These are phyloP conservation scores for Hylyphantes graminicola DNA, from an alignment of 1,140 invertebrate species.

Conservation along the genomic window DNA sequence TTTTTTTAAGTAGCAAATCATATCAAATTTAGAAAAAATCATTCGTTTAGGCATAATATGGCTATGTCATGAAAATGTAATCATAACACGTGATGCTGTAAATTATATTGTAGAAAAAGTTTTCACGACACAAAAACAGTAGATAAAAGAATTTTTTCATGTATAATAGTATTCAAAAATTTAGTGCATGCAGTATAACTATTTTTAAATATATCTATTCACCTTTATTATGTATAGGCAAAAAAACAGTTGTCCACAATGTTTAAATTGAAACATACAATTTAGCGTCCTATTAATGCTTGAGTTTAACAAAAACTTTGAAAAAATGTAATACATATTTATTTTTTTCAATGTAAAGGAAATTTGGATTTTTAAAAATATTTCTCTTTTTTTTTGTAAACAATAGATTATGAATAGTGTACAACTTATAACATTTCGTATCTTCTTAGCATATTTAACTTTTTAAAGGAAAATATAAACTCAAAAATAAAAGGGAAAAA, in stretches of 20 bases:
- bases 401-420: not conserved
- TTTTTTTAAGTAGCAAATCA: conserved; percentile 18
- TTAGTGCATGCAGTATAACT: not conserved
- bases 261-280: too few relatives aligned
- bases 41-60: conserved; percentile 29
- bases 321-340: too few relatives aligned
- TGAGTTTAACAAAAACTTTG: too few relatives aligned
- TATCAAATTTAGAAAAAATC: conserved; percentile 17
- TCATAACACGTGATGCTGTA: conserved; percentile 48
- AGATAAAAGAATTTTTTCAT: not conserved
- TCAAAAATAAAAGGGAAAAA: too few relatives aligned
- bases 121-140: conserved; percentile 14
- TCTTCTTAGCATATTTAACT: not conserved
- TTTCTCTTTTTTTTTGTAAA: too few relatives aligned
- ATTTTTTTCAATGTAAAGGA: too few relatives aligned
- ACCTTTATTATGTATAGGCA: too few relatives aligned
- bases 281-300: too few relatives aligned
- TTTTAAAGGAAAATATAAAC: not conserved
- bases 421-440: not conserved
- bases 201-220: not conserved
- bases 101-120: conserved; percentile 13
- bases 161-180: conserved; percentile 5
- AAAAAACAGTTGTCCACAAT: too few relatives aligned
- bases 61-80: conserved; percentile 56
- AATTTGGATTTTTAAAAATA: too few relatives aligned